Evolutionary conservation across 2,797 vertebrate genomes (phyloP).

Genomic region (Schizothorax lantsangensis): DNA sequence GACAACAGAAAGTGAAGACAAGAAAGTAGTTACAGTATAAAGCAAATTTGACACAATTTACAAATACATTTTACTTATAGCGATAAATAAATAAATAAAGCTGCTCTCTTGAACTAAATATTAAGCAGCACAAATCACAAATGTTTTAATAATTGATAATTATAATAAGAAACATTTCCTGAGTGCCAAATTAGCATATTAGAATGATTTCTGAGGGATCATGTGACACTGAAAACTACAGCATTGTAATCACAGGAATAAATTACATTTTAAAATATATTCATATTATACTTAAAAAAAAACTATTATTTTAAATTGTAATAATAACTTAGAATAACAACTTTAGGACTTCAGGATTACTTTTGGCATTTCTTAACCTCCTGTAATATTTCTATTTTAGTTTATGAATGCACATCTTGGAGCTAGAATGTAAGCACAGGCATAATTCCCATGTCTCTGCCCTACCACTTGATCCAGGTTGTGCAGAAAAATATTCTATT

Average conservation of each 20-base stretch:
- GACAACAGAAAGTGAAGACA: background rate
- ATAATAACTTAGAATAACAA: background rate
- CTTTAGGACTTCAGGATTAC: background rate
- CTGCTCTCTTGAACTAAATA: background rate
- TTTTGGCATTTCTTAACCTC: background rate
- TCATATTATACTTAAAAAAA: background rate
- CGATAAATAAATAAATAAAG: background rate
- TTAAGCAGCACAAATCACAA: background rate
- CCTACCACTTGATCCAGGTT: background rate
- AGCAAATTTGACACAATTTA: background rate
- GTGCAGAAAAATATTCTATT: slow-evolving; percentile 8
- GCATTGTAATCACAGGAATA: background rate
- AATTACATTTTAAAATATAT: background rate
- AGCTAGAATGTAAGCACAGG: background rate
- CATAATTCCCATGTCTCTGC: background rate
- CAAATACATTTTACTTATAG: background rate
- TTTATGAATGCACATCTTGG: background rate
- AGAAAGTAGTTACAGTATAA: background rate
- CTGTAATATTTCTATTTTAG: background rate
- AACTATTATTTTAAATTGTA: background rate
- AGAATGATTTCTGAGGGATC: background rate
- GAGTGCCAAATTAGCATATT: background rate
- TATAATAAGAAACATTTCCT: background rate
- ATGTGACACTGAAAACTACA: background rate
- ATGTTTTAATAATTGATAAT: background rate